Evolutionary conservation across 2,113 vertebrate genomes (phyloP).

Genomic region (Nipponia nippon): DNA sequence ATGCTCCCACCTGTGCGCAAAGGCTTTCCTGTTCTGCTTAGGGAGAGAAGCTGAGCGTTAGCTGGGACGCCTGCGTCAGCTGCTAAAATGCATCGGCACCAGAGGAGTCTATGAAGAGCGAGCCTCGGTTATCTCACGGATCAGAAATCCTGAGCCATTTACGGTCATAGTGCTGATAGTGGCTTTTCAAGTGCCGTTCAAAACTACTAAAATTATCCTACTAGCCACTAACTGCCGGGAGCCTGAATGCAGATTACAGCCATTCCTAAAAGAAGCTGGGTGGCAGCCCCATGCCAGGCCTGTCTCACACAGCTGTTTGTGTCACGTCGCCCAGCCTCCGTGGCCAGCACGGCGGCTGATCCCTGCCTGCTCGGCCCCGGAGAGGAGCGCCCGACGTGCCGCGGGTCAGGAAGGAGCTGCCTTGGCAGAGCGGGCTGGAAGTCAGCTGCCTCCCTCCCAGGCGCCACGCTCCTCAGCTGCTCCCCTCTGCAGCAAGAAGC

Average conservation of each 20-base stretch:
- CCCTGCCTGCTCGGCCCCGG: not conserved
- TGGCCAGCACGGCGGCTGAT: not conserved
- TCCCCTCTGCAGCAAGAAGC: not conserved
- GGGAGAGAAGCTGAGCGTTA: not conserved
- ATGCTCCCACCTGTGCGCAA: not conserved
- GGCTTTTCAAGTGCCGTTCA: not conserved
- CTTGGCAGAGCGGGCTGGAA: not conserved
- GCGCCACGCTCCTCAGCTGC: not conserved
- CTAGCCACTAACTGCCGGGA: not conserved
- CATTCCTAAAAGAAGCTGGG: not conserved
- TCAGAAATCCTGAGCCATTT: not conserved
- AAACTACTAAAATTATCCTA: not conserved
- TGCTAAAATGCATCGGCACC: not conserved
- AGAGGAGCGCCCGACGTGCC: not conserved
- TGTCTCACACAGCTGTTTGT: fast-evolving
- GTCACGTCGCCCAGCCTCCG: not conserved
- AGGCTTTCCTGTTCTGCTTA: not conserved
- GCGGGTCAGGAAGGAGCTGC: not conserved
- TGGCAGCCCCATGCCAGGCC: not conserved
- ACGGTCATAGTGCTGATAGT: fast-evolving
- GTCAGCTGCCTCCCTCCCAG: not conserved
- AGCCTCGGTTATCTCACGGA: not conserved
- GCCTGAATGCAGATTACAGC: not conserved
- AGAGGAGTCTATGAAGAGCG: not conserved
- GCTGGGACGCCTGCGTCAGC: not conserved